Conservation (phyloP, 2,888 invertebrate species). For the Anthrax anthrax region DNA sequence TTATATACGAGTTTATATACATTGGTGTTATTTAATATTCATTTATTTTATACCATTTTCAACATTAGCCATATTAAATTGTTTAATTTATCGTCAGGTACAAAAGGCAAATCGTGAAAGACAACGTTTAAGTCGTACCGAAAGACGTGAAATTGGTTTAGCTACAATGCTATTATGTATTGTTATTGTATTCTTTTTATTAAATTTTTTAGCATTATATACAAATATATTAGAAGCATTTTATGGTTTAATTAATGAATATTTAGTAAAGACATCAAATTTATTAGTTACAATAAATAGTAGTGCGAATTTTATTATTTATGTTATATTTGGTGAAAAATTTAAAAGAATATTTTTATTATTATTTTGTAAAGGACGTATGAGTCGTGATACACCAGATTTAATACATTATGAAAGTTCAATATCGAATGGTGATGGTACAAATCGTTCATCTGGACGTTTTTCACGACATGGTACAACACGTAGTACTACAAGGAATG, state of each 20-base stretch:
- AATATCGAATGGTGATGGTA: constrained; percentile 61
- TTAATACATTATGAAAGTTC: constrained; percentile 70
- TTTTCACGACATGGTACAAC: constrained; percentile 40
- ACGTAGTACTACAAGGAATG: constrained; percentile 24
- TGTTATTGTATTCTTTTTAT: constrained; percentile 85
- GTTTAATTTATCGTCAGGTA: constrained; percentile 80
- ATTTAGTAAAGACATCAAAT: constrained; percentile 71
- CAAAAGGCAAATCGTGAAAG: constrained; percentile 80
- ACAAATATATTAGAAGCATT: constrained; percentile 79
- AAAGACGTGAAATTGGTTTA: constrained; percentile 82
- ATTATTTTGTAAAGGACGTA: constrained; percentile 55
- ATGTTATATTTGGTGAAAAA: constrained; percentile 95
- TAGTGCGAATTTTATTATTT: constrained; percentile 94
- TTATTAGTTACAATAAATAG: constrained; percentile 92
- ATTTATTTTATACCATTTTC: constrained; percentile 89
- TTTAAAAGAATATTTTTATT: constrained; percentile 77
- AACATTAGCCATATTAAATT: constrained; percentile 76
- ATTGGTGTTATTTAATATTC: constrained; percentile 87
- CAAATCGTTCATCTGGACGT: constrained; percentile 46
- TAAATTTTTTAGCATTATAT: constrained; percentile 76
- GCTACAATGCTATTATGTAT: constrained; percentile 92
- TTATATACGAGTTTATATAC: constrained; percentile 78
- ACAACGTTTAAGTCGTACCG: constrained; percentile 73
- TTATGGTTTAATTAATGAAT: constrained; percentile 46
- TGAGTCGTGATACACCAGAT: constrained; percentile 53